These are phyloP conservation scores for Ctenopoma kingsleyae DNA, from an alignment of 2,797 vertebrate species.

Conservation along the genomic window DNA sequence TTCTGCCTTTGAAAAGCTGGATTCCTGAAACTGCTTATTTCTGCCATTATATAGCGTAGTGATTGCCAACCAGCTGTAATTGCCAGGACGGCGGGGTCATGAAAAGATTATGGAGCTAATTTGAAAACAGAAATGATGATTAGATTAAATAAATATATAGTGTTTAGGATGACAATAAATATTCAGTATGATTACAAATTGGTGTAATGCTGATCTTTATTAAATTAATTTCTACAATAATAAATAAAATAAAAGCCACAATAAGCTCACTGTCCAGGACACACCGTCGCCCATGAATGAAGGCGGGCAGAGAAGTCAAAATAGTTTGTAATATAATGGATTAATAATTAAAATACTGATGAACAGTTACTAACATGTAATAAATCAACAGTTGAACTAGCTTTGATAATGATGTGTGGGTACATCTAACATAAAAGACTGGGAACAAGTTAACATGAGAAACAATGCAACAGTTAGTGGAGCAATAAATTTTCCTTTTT, in stretches of 20 bases:
- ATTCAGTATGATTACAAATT: neutral
- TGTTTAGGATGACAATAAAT: neutral
- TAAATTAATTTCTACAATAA: neutral
- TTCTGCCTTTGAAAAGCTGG: neutral
- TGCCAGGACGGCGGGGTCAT: no score
- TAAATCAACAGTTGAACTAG: neutral
- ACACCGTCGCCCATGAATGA: neutral
- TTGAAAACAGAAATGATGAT: neutral
- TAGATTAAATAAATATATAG: neutral
- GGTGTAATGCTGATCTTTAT: no score
- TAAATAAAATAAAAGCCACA: neutral
- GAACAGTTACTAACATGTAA: neutral
- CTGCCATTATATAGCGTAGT: neutral
- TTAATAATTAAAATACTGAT: neutral
- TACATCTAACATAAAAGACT: neutral
- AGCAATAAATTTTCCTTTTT: constrained; percentile 8
- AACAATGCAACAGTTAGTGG: neutral
- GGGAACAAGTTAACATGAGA: neutral
- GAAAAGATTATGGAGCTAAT: neutral
- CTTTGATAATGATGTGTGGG: neutral
- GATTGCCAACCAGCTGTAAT: neutral
- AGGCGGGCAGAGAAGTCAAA: neutral
- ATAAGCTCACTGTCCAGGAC: neutral
- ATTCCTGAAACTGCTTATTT: neutral
- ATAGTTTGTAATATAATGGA: neutral